These are phyloP conservation scores for Schizothorax lantsangensis DNA, from an alignment of 2,797 vertebrate genomes.

Conservation along the genomic window DNA sequence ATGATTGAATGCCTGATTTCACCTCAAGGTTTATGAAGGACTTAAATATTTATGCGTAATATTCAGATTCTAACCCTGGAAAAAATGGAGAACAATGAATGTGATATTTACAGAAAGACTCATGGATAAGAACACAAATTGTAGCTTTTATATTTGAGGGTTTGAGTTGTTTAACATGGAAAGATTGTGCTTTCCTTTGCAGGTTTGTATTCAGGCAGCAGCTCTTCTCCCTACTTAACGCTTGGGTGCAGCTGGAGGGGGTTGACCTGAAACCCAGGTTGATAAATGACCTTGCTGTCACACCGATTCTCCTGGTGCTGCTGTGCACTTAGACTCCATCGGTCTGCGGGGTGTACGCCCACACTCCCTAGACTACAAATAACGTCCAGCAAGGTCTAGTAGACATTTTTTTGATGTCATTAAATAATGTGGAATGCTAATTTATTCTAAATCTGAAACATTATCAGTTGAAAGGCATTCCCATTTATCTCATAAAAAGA, in stretches of 20 bases:
- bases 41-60: slow-evolving; percentile 11
- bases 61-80: not conserved
- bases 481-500: not conserved
- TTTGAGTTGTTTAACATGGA: slow-evolving; percentile 10
- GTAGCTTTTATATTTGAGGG: not conserved
- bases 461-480: not conserved
- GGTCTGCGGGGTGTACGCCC: slow-evolving; percentile 29
- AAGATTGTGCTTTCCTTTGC: slow-evolving; percentile 3
- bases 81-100: slow-evolving; percentile 8
- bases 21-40: slow-evolving; percentile 10
- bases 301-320: slow-evolving; percentile 65
- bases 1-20: slow-evolving; percentile 7
- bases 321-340: slow-evolving; percentile 26
- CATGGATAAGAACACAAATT: not conserved
- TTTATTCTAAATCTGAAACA: not conserved
- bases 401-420: not conserved
- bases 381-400: not conserved
- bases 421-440: not conserved
- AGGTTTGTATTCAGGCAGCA: slow-evolving; percentile 45
- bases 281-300: slow-evolving; percentile 74
- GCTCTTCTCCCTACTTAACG: slow-evolving; percentile 32
- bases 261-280: slow-evolving; percentile 77
- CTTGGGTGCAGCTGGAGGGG: slow-evolving; percentile 68
- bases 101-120: slow-evolving; percentile 7
- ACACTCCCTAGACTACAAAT: slow-evolving; percentile 14